Conservation (phyloP, 2,888 invertebrate species). For the Fabriciana adippe region DNA sequence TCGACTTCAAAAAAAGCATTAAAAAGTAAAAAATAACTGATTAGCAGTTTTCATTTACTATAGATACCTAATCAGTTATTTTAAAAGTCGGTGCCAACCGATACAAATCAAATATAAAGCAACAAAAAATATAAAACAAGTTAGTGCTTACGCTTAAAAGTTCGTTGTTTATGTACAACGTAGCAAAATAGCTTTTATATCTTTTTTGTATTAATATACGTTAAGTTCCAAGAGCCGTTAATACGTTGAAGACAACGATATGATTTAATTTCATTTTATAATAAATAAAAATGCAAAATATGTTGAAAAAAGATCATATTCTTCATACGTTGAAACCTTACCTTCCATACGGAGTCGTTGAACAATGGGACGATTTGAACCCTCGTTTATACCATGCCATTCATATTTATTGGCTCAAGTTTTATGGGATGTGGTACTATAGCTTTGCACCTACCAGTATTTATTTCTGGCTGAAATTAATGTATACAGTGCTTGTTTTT, state of each 20-base stretch:
- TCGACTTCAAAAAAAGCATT: no score
- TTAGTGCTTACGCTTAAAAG: no score
- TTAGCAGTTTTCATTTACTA: no score
- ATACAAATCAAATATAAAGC: no score
- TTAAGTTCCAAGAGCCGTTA: no score
- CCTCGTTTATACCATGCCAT: slow-evolving; percentile 71
- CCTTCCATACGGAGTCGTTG: slow-evolving; percentile 67
- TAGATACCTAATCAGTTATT: no score
- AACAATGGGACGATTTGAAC: slow-evolving; percentile 67
- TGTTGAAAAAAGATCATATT: not conserved
- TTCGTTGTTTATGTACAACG: no score
- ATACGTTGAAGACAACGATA: not conserved
- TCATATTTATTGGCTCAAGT: slow-evolving; percentile 77
- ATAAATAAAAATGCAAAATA: not conserved
- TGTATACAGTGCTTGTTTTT: slow-evolving; percentile 64
- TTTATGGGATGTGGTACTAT: slow-evolving; percentile 78
- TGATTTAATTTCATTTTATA: not conserved
- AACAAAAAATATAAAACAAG: no score
- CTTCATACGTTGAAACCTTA: slow-evolving; percentile 49
- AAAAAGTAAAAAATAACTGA: no score
- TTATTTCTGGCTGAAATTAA: slow-evolving; percentile 64
- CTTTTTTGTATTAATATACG: no score
- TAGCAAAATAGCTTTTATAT: no score
- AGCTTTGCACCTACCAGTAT: slow-evolving; percentile 54
- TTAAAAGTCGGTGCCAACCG: no score